These are phyloP conservation scores for Brachypalpus laphriformis DNA, from an alignment of 2,888 invertebrate species.

Conservation along the genomic window DNA sequence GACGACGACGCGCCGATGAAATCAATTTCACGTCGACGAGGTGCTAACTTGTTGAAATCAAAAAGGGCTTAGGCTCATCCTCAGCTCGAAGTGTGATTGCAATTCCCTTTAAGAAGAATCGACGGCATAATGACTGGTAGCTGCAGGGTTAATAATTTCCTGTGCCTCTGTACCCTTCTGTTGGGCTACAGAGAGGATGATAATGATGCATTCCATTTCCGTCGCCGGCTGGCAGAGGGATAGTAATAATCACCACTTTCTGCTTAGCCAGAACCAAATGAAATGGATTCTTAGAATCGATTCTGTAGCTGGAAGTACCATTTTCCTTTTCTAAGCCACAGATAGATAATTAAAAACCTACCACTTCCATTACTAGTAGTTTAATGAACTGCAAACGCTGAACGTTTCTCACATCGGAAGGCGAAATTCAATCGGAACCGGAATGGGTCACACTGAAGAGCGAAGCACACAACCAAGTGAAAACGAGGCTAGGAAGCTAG, in stretches of 20 bases:
- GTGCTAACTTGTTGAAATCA: conserved; percentile 65
- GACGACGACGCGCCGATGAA: conserved; percentile 12
- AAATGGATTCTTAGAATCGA: conserved; percentile 53
- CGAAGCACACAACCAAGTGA: neutral
- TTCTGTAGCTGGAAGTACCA: conserved; percentile 3
- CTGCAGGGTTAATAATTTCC: conserved; percentile 69
- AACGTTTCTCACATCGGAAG: conserved; percentile 21
- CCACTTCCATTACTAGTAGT: neutral
- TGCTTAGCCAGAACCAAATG: conserved; percentile 14
- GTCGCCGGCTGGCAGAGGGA: conserved; percentile 38
- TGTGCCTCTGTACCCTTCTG: conserved; percentile 35
- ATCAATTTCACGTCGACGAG: conserved; percentile 50
- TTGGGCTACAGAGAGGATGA: conserved; percentile 11
- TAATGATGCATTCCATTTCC: conserved; percentile 63
- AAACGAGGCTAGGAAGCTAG: conserved; percentile 36
- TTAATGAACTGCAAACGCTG: conserved; percentile 35
- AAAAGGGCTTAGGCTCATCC: conserved; percentile 17
- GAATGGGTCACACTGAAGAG: conserved; percentile 42
- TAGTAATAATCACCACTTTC: conserved; percentile 40
- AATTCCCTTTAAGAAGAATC: conserved; percentile 36
- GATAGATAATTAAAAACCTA: conserved; percentile 34
- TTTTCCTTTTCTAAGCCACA: neutral
- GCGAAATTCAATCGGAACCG: conserved; percentile 35
- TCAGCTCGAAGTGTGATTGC: conserved; percentile 36
- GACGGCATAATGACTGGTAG: conserved; percentile 45